phyloP scores from a whole-genome alignment of 2,797 vertebrate species.

The Arctocebus calabarensis region DNA sequence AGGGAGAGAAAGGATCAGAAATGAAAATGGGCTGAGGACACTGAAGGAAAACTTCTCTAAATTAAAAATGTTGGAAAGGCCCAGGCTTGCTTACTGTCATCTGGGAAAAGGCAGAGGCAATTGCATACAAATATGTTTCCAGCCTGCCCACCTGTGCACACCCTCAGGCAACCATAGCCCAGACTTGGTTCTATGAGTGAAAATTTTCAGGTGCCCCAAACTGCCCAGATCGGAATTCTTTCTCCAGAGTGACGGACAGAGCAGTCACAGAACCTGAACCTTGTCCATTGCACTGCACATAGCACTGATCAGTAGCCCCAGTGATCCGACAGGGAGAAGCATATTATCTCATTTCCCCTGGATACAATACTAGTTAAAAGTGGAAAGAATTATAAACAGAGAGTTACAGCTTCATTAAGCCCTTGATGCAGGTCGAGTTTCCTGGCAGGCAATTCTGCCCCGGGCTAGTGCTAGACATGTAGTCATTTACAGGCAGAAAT shows the following conservation, averaged over 20 bases:
- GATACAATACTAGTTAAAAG: conserved; percentile 74
- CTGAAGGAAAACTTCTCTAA: neutral
- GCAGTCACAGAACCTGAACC: neutral
- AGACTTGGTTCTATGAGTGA: neutral
- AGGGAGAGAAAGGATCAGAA: neutral
- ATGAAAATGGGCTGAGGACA: neutral
- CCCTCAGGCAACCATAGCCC: neutral
- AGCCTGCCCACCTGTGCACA: neutral
- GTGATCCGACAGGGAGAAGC: conserved; percentile 49
- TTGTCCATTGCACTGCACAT: neutral
- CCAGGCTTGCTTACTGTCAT: neutral
- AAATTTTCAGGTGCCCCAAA: neutral
- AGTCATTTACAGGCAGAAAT: conserved; percentile 82
- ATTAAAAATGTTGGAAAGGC: neutral
- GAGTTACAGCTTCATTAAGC: conserved; percentile 80
- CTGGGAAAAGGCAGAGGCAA: neutral
- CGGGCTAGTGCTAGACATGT: conserved; percentile 77
- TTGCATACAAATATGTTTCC: neutral
- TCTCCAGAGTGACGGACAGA: neutral
- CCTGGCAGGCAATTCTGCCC: conserved; percentile 71
- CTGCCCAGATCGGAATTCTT: neutral
- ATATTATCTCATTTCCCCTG: conserved; percentile 72
- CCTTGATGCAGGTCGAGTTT: conserved; percentile 79
- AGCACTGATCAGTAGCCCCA: conserved; percentile 30
- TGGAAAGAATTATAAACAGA: conserved; percentile 80